These are phyloP conservation scores for Oscheius onirici DNA, from an alignment of 2,888 invertebrate genomes.

Conservation along the genomic window DNA sequence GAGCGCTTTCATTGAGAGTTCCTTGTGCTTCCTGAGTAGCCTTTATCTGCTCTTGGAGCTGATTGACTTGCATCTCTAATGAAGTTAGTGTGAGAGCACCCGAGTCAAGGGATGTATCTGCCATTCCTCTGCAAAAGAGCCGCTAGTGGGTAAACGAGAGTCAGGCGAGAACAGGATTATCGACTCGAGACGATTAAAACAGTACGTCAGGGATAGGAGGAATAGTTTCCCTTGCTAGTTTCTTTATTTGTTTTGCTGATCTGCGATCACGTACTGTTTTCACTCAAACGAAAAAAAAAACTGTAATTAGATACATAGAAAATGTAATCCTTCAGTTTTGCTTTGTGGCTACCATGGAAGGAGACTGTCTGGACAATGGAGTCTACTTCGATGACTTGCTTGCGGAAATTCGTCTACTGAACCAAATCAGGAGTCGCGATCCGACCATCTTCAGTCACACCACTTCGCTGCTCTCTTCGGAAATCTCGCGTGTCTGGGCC, in stretches of 20 bases:
- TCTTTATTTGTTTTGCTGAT: not conserved
- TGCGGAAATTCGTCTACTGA: too few species aligned
- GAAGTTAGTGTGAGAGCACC: constrained; percentile 43
- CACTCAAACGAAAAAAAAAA: not conserved
- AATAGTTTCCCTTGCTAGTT: not conserved
- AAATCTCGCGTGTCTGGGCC: constrained; percentile 24
- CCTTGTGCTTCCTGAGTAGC: constrained; percentile 38
- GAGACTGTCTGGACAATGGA: too few species aligned
- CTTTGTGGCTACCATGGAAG: too few species aligned
- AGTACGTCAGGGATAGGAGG: not conserved
- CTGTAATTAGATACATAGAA: not conserved
- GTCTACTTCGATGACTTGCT: too few species aligned
- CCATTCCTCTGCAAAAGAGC: constrained; percentile 3
- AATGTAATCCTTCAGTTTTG: too few species aligned
- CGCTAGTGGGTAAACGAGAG: not conserved
- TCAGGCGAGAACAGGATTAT: not conserved
- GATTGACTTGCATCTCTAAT: constrained; percentile 34
- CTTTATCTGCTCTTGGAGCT: constrained; percentile 40
- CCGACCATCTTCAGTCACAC: too few species aligned
- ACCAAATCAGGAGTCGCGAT: too few species aligned
- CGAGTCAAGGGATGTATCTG: constrained; percentile 37
- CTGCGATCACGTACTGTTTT: not conserved
- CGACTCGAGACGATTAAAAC: constrained; percentile 8
- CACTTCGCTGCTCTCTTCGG: not conserved
- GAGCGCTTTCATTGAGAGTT: constrained; percentile 37